Evolutionary conservation across 1,140 invertebrate genomes (phyloP).

Genomic region (Octopus sinensis): DNA sequence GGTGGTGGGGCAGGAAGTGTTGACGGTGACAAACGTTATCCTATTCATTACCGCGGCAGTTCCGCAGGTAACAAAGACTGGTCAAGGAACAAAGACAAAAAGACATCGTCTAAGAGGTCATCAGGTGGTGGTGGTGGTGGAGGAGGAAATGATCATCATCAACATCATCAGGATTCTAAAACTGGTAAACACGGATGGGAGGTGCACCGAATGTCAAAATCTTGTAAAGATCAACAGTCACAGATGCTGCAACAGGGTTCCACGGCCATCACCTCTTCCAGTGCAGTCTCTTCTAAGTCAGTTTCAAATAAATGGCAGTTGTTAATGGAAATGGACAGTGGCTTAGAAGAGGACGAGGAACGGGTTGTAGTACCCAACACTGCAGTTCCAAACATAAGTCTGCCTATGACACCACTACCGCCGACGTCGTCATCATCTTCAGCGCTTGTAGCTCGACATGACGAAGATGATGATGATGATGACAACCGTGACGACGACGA

Average conservation of each 20-base stretch:
- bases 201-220: background rate
- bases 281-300: background rate
- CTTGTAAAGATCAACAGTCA: background rate
- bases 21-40: background rate
- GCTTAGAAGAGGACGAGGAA: background rate
- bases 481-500: background rate
- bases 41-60: background rate
- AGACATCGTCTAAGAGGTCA: background rate
- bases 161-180: background rate
- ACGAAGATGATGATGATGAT: background rate
- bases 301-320: conserved; percentile 5
- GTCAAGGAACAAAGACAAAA: background rate
- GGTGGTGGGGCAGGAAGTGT: background rate
- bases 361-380: background rate
- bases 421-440: background rate
- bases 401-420: background rate
- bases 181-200: background rate
- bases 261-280: background rate
- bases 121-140: background rate
- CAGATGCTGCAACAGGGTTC: background rate
- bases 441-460: background rate
- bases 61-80: background rate
- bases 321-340: conserved; percentile 7
- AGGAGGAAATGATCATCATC: background rate
- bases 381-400: background rate